These are phyloP conservation scores for Electrophaes corylata DNA, from an alignment of 2,888 invertebrate species.

Conservation along the genomic window DNA sequence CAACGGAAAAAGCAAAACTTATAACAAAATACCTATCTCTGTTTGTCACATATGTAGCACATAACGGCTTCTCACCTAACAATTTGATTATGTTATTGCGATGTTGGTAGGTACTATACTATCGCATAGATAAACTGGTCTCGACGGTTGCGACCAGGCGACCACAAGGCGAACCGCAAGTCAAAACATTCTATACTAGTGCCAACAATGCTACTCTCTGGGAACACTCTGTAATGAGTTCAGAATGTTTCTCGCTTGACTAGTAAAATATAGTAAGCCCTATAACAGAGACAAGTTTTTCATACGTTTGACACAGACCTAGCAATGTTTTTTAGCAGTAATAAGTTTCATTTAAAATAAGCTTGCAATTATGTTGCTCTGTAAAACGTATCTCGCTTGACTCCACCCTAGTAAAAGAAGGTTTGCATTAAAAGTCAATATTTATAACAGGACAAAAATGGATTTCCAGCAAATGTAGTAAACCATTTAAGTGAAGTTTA, in stretches of 20 bases:
- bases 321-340: neutral
- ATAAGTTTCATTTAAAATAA: neutral
- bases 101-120: constrained; percentile 24
- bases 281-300: constrained; percentile 12
- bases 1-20: neutral
- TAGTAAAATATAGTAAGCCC: neutral
- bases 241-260: constrained; percentile 25
- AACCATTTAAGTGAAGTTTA: too few relatives aligned
- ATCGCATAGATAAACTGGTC: constrained; percentile 38
- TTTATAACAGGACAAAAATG: too few relatives aligned
- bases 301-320: neutral
- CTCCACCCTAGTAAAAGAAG: too few relatives aligned
- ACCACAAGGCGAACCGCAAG: constrained; percentile 65
- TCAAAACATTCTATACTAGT: constrained; percentile 45
- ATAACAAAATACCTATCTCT: neutral
- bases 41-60: constrained; percentile 8
- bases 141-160: constrained; percentile 30
- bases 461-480: too few relatives aligned
- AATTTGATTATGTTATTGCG: constrained; percentile 23
- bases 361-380: neutral
- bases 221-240: constrained; percentile 34
- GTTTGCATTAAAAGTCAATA: too few relatives aligned
- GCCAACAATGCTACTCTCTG: constrained; percentile 43
- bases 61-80: constrained; percentile 16
- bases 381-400: neutral